A percentile compares a stretch with the other conserved stretches of the same genome.
phyloP scores from a whole-genome alignment of 1,140 invertebrate species.

The Thereuonema tuberculata region DNA sequence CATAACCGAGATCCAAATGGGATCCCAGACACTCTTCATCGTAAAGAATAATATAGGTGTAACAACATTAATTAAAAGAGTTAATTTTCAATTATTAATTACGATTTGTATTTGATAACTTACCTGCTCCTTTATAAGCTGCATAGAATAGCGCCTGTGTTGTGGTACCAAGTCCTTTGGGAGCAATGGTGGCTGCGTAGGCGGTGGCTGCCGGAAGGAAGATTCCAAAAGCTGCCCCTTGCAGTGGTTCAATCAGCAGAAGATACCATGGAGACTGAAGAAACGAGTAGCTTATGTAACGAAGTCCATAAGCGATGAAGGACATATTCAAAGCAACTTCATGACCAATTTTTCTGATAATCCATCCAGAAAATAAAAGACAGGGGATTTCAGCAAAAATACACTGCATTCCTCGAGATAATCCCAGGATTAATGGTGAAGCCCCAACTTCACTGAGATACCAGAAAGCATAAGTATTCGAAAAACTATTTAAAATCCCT shows the following conservation, averaged over 20 bases:
- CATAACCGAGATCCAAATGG: no score
- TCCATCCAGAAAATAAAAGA: conserved; percentile 2
- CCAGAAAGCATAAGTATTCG: background rate
- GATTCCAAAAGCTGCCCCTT: background rate
- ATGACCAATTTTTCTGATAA: conserved; percentile 3
- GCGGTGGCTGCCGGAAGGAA: background rate
- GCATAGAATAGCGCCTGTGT: background rate
- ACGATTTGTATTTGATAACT: background rate
- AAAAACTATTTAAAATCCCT: background rate
- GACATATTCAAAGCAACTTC: background rate
- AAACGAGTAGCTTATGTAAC: background rate
- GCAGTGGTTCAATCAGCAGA: background rate
- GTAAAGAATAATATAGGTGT: background rate
- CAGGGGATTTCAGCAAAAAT: background rate
- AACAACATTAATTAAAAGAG: background rate
- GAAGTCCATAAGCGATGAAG: background rate
- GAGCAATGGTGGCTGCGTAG: background rate
- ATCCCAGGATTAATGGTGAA: background rate
- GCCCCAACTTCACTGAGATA: background rate
- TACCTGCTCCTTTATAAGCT: conserved; percentile 3
- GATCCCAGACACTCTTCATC: no score
- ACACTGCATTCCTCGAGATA: background rate
- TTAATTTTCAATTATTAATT: background rate
- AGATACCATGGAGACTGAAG: background rate
- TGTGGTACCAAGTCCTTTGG: background rate